Base-by-base conservation (phyloP, 2,888 invertebrate genomes). In the Apamea epomidion region DNA sequence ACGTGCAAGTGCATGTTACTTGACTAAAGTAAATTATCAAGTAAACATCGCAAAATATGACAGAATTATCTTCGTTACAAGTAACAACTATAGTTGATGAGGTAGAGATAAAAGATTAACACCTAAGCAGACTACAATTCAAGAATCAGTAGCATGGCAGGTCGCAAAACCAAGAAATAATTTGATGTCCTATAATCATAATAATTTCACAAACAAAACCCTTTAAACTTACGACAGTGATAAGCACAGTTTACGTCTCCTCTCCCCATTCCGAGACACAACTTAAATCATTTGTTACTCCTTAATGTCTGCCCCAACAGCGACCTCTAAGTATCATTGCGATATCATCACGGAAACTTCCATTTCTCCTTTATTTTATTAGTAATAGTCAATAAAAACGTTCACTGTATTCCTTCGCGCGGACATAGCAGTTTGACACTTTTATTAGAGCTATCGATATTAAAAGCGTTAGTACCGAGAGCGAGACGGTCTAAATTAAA, bases 381-480 rank as follows among this genome's bases (percentile, higher is more conserved):
- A 92, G 89, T 90, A 91, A 94, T 93, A 93, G 93, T 92, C 94
- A 92, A 94, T 95, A 95, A 95, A 95, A 94, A 90, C 90, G 91
- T 92, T 92, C 92, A 90, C 92, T 93, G 92, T 94, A 94, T 94
- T 93, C 94, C 92, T 93, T 93, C 91, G 89, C 90, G 93, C 93
- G 92, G 92, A 94, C 90, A 89, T 88, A 83, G 92, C 93, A 91
- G 91, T 95, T 95, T 95, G 95, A 90, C 90, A 90, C 89, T 94
- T 95, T 95, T 95, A 94, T 95, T 94, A 92, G 91, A 87, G 88
- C 89, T 89, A 90, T 90, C 91, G 89, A 90, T 92, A 93, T 94
- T 92, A 94, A 94, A 94, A 91, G 92, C 90, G 90, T 92, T 92
- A 92, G 89, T 81, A 82, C 83, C 62, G 58, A 77, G 72, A 82